Evolutionary conservation across 2,888 invertebrate genomes (phyloP), one percentile per base, ranked within the genome.

Genomic region (Aleiodes testaceus): DNA sequence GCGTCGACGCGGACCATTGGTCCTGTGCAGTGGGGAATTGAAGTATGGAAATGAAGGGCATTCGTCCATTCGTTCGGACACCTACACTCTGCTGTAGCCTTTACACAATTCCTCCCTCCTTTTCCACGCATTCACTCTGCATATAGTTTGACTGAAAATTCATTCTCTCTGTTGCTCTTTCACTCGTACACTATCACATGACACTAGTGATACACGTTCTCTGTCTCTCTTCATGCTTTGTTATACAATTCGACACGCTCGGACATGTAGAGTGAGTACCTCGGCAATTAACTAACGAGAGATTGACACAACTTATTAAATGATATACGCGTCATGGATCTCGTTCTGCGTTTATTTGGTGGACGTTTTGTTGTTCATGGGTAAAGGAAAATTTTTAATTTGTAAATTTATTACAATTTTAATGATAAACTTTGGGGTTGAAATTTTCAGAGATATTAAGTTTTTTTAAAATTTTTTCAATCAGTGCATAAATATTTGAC

Each of bases 281-380:
- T 75, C 79, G 81, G 83, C 84, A 86, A 86, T 86, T 85, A 86
- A 85, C 86, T 86, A 86, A 86, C 86, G 86, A 86, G 84, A 84
- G 82, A 85, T 86, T 86, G 84, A 85, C 86, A 86, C 84, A 85
- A 85, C 85, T 86, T 85, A 85, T 86, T 83, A 81, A 85, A 84
- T 85, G 81, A 82, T 84, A 82, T 82, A 69, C 80, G 79, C 82
- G 79, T 79, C 80, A 80, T 76, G 78, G 78, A 79, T 72, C 73
- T 80, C 69, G 68, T 75, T 74, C 72, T 47, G 6, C 9, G 7
- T 22, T 14, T 22, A 53, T 26, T 53, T 26, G 53, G 30, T n/a
- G 36, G 36, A 36, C 36, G 18, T 42, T 42, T 11, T 18, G 18
- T 49, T 59, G 45, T 45, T 44, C 6, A 63, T 63, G 45, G 22